Conservation (phyloP, 2,113 vertebrate genomes). For the Oryctolagus cuniculus region DNA sequence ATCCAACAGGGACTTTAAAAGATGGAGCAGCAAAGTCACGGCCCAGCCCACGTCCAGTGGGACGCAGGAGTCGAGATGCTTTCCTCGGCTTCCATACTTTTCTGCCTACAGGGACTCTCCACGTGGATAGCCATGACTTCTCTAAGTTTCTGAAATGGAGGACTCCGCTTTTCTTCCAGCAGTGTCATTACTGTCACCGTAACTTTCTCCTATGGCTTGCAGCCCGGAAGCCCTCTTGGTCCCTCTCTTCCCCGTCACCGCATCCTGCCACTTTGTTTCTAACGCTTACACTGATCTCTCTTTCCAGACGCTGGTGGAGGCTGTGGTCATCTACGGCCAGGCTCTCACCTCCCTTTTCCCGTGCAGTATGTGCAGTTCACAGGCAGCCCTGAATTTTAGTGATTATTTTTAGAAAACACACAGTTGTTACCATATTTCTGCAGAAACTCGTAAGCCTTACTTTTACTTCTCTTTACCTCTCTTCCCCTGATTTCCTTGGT, state of each 20-base stretch:
- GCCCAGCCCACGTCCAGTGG: background rate
- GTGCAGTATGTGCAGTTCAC: background rate
- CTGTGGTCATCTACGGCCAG: background rate
- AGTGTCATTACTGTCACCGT: background rate
- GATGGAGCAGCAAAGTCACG: background rate
- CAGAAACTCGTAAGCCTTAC: conserved; percentile 30
- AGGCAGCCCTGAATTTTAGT: background rate
- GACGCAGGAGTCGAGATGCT: background rate
- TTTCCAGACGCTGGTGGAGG: background rate
- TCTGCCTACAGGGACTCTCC: background rate
- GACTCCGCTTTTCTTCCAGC: background rate
- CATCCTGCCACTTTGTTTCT: conserved; percentile 13
- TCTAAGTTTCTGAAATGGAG: background rate
- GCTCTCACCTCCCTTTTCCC: background rate
- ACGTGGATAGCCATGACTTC: background rate
- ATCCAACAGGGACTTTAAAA: background rate
- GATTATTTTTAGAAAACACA: background rate
- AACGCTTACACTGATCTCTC: background rate
- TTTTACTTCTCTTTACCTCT: background rate
- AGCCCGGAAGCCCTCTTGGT: background rate
- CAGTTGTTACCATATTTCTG: background rate
- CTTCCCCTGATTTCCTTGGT: background rate
- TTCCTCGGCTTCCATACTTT: background rate
- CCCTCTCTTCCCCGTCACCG: background rate
- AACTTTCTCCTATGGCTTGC: background rate